A percentile compares a stretch with the other conserved stretches of the same genome.
Conservation (phyloP, 35 echinoderm and acorn worm genomes). For the Acanthaster planci region DNA sequence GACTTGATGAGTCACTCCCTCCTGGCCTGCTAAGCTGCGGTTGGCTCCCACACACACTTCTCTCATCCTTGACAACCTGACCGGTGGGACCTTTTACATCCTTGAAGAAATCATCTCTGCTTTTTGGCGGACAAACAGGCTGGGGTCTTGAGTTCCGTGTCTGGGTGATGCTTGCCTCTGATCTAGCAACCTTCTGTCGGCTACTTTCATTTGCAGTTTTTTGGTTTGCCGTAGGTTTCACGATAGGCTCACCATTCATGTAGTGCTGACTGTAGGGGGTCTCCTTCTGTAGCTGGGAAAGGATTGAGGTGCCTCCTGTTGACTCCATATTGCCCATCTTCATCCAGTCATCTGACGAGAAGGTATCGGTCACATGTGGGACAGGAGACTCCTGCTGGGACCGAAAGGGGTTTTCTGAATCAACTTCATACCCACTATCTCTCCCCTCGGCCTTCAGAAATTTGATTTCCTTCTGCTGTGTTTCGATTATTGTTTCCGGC, state of each 20-base stretch:
- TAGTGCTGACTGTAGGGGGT: slow-evolving; percentile 25
- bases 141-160: no score
- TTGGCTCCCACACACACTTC: not conserved
- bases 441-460: not conserved
- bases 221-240: not conserved
- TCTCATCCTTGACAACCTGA: not conserved
- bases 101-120: no score
- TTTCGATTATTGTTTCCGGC: not conserved
- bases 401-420: slow-evolving; percentile 12
- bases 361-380: not conserved
- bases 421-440: not conserved
- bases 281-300: slow-evolving; percentile 57
- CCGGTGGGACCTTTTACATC: not conserved
- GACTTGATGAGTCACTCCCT: not conserved
- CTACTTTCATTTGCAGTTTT: not conserved
- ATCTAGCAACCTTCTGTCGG: not conserved
- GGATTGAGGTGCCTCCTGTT: slow-evolving; percentile 38
- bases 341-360: slow-evolving; percentile 61
- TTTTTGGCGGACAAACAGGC: no score
- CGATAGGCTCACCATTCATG: slow-evolving; percentile 30
- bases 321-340: slow-evolving; percentile 38
- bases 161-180: no score
- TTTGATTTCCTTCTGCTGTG: not conserved
- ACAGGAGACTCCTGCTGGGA: slow-evolving; percentile 8
- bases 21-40: not conserved